These are phyloP conservation scores for Gnatocerus cornutus DNA, from an alignment of 2,888 invertebrate species.

Conservation along the genomic window DNA sequence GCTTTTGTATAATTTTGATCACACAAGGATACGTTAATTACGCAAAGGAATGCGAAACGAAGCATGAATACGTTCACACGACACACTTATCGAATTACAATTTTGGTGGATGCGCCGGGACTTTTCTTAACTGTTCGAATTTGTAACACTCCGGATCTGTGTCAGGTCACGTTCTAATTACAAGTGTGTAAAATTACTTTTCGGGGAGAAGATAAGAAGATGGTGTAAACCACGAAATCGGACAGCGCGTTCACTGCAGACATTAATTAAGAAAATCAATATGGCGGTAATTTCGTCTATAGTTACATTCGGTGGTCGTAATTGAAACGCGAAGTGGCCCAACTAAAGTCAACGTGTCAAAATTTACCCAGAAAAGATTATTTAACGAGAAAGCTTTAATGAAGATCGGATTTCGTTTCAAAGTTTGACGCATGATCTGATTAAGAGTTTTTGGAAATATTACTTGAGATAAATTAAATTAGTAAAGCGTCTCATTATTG, in stretches of 20 bases:
- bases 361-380: not conserved
- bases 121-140: not conserved
- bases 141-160: constrained; percentile 31
- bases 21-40: constrained; percentile 4
- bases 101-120: not conserved
- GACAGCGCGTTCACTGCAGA: constrained; percentile 35
- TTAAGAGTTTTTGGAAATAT: too few species aligned
- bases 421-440: too few species aligned
- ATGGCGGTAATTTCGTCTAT: constrained; percentile 47
- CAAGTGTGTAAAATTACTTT: constrained; percentile 53
- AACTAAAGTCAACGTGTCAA: constrained; percentile 24
- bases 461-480: too few species aligned
- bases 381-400: constrained; percentile 29
- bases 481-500: too few species aligned
- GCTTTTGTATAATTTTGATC: constrained; percentile 7
- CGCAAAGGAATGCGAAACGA: not conserved
- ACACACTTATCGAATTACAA: not conserved
- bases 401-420: constrained; percentile 40
- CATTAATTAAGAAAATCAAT: constrained; percentile 57
- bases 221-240: constrained; percentile 50
- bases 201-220: constrained; percentile 49
- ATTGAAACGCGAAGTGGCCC: constrained; percentile 41
- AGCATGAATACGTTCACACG: not conserved
- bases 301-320: constrained; percentile 51
- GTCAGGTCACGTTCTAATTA: constrained; percentile 51